A percentile compares a stretch with the other conserved stretches of the same genome.
phyloP scores from a whole-genome alignment of 2,113 vertebrate genomes.

The Onychorhynchus coronatus region DNA sequence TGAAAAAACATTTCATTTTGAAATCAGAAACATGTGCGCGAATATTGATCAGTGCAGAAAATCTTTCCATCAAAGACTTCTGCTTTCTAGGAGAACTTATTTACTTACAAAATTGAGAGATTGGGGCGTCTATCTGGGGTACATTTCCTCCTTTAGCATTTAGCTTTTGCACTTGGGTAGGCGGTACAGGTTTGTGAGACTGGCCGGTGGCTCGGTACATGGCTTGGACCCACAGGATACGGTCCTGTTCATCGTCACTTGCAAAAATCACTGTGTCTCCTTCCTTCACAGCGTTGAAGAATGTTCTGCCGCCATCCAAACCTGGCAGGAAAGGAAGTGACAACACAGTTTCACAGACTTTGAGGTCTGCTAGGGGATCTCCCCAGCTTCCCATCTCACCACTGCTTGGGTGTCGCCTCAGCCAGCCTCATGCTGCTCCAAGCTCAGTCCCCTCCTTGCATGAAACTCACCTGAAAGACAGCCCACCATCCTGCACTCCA shows the following conservation, averaged over 20 bases:
- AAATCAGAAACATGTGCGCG: background rate
- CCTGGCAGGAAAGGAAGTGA: conserved; percentile 71
- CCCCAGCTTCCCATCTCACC: background rate
- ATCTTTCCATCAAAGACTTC: conserved; percentile 32
- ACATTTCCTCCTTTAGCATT: conserved; percentile 91
- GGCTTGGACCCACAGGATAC: conserved; percentile 98
- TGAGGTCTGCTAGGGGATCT: background rate
- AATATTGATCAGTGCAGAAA: conserved; percentile 35
- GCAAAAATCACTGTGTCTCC: conserved; percentile 99
- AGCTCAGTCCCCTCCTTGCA: background rate
- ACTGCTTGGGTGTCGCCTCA: fast-evolving
- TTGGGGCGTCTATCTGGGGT: conserved; percentile 95
- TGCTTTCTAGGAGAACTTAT: conserved; percentile 42
- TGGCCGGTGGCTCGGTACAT: conserved; percentile 98
- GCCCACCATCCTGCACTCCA: background rate
- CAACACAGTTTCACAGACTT: background rate
- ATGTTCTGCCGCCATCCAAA: conserved; percentile 92
- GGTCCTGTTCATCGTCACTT: conserved; percentile 96
- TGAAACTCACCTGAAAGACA: background rate
- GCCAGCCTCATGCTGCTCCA: fast-evolving
- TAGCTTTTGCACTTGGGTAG: conserved; percentile 98
- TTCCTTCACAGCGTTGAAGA: conserved; percentile 98
- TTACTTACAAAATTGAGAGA: conserved; percentile 99
- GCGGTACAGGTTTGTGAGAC: conserved; percentile 96
- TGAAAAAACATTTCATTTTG: background rate